Percentiles rank a stretch among this genome's conserved stretches.
Evolutionary conservation across 2,113 vertebrate species (phyloP).

Genomic region (Crypturellus undulatus): DNA sequence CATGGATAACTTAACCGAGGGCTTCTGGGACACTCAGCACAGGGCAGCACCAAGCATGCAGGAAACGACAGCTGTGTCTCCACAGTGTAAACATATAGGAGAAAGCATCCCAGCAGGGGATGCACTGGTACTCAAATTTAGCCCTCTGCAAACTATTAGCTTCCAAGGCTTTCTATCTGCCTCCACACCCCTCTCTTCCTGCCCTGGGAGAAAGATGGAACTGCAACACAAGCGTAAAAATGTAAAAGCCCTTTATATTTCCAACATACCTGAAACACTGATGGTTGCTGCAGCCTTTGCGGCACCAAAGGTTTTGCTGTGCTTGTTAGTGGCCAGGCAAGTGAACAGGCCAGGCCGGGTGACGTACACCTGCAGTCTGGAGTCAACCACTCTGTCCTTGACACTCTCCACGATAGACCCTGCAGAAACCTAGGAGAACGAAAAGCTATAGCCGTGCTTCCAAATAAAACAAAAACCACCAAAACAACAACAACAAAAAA

Average conservation of each 20-base stretch:
- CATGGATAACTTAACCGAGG: slow-evolving; percentile 64
- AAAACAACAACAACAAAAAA: background rate
- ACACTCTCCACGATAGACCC: slow-evolving; percentile 90
- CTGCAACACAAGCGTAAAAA: background rate
- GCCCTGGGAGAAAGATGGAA: background rate
- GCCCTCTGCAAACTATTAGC: background rate
- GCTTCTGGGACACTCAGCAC: slow-evolving; percentile 54
- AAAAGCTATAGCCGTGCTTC: background rate
- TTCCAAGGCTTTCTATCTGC: background rate
- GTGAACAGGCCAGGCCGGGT: slow-evolving; percentile 92
- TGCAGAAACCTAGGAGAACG: slow-evolving; percentile 82
- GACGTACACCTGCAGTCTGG: slow-evolving; percentile 86
- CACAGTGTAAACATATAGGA: slow-evolving; percentile 26
- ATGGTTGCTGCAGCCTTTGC: slow-evolving; percentile 91
- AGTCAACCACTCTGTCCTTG: slow-evolving; percentile 87
- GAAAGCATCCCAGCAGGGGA: background rate
- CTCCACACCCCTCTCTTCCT: background rate
- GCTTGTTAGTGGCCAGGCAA: slow-evolving; percentile 92
- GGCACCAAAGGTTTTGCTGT: slow-evolving; percentile 89
- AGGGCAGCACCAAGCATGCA: slow-evolving; percentile 3
- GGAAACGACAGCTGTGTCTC: slow-evolving; percentile 42
- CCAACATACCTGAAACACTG: slow-evolving; percentile 87
- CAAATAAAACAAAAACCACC: background rate
- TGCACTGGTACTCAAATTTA: slow-evolving; percentile 2
- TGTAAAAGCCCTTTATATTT: background rate